Percentiles rank a stretch among this genome's conserved stretches.
These are phyloP conservation scores for Trachelus tabidus DNA, from an alignment of 2,888 invertebrate species.

Conservation along the genomic window DNA sequence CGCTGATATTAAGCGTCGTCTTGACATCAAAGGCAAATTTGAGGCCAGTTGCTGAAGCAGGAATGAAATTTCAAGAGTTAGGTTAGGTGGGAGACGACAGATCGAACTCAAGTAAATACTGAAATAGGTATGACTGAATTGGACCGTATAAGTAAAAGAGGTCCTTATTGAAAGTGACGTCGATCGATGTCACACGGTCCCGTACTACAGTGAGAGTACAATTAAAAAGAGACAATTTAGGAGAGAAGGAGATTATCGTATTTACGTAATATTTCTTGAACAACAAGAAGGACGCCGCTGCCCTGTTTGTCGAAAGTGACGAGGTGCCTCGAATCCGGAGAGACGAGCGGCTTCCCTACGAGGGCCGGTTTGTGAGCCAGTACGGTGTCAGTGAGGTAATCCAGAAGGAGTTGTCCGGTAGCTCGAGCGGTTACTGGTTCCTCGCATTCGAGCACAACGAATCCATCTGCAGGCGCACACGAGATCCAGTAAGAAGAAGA, in stretches of 20 bases:
- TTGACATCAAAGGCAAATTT: constrained; percentile 80
- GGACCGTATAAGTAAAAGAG: too few relatives aligned
- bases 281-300: constrained; percentile 71
- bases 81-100: too few relatives aligned
- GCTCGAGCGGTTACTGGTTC: constrained; percentile 74
- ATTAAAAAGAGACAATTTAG: not conserved
- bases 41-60: constrained; percentile 71
- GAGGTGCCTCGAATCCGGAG: constrained; percentile 77
- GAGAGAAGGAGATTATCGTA: constrained; percentile 19
- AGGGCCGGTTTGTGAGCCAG: constrained; percentile 73
- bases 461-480: constrained; percentile 71
- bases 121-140: too few relatives aligned
- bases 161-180: too few relatives aligned
- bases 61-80: not conserved
- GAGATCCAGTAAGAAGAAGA: not conserved
- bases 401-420: constrained; percentile 76
- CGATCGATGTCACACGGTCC: not conserved
- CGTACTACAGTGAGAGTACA: not conserved
- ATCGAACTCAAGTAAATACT: too few relatives aligned
- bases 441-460: constrained; percentile 77
- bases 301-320: constrained; percentile 74
- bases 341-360: constrained; percentile 75
- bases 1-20: constrained; percentile 79
- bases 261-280: constrained; percentile 74
- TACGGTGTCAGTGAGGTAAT: constrained; percentile 79